Conservation (phyloP, 2,113 vertebrate genomes). For the Hippopotamus amphibius region DNA sequence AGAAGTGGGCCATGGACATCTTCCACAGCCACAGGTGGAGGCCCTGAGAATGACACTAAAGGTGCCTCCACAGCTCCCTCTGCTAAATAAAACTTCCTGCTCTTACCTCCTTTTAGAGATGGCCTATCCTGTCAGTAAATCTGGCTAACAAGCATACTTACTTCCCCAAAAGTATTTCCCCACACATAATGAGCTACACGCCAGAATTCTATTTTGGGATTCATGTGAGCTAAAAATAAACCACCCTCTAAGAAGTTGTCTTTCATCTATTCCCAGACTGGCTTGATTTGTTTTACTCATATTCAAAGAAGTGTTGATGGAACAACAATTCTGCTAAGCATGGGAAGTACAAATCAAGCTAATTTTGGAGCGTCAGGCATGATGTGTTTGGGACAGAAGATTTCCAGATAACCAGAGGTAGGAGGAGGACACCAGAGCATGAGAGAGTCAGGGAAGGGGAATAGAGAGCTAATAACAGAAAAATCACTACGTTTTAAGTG, state of each 20-base stretch:
- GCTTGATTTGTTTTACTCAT: neutral
- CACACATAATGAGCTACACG: neutral
- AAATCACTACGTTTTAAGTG: neutral
- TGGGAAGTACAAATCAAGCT: neutral
- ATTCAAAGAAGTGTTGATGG: neutral
- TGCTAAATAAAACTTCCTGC: neutral
- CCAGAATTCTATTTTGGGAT: neutral
- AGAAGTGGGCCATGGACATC: rapidly evolving
- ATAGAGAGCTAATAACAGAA: neutral
- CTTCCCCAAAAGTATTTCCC: neutral
- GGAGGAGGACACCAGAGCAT: neutral
- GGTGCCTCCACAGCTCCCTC: neutral
- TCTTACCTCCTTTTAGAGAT: neutral
- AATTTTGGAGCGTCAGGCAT: neutral
- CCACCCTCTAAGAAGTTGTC: neutral
- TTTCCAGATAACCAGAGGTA: neutral
- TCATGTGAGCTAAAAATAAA: neutral
- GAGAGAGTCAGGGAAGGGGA: neutral
- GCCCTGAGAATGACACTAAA: neutral
- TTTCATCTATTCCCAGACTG: neutral
- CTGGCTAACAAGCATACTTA: neutral
- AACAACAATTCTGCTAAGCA: neutral
- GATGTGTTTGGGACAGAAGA: neutral
- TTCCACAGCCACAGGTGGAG: too few relatives aligned
- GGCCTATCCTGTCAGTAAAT: neutral